phyloP scores from a whole-genome alignment of 2,888 invertebrate species.

The Cerastis rubricosa region DNA sequence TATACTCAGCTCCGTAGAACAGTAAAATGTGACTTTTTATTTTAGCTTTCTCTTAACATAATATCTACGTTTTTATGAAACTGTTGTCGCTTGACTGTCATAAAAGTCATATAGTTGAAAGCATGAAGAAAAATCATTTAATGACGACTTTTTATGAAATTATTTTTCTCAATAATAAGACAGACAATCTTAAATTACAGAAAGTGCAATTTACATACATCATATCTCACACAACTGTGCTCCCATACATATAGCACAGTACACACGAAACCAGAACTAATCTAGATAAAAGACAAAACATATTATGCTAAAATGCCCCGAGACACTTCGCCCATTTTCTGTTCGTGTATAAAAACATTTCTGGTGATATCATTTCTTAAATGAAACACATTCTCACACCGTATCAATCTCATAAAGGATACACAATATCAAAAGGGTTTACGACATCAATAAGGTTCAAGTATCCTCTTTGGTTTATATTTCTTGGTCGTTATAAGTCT shows the following conservation, averaged over 20 bases:
- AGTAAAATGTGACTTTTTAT: conserved; percentile 27
- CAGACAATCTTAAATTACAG: not conserved
- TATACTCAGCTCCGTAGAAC: conserved; percentile 34
- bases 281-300: conserved; percentile 28
- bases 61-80: conserved; percentile 10
- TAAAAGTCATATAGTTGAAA: not conserved
- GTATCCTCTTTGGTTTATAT: conserved; percentile 10
- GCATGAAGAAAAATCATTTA: not conserved
- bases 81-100: not conserved
- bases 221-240: not conserved
- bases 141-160: not conserved
- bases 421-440: conserved; percentile 35
- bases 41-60: conserved; percentile 41
- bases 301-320: not conserved
- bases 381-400: conserved; percentile 22
- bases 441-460: conserved; percentile 32
- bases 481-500: conserved; percentile 18
- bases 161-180: not conserved
- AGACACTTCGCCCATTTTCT: conserved; percentile 14
- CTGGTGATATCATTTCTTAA: conserved; percentile 22
- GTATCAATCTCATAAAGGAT: conserved; percentile 24
- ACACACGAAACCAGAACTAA: not conserved
- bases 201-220: not conserved
- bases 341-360: conserved; percentile 14
- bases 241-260: not conserved